These are phyloP conservation scores for Campylorhamphus procurvoides DNA, from an alignment of 2,113 vertebrate genomes.

Conservation along the genomic window DNA sequence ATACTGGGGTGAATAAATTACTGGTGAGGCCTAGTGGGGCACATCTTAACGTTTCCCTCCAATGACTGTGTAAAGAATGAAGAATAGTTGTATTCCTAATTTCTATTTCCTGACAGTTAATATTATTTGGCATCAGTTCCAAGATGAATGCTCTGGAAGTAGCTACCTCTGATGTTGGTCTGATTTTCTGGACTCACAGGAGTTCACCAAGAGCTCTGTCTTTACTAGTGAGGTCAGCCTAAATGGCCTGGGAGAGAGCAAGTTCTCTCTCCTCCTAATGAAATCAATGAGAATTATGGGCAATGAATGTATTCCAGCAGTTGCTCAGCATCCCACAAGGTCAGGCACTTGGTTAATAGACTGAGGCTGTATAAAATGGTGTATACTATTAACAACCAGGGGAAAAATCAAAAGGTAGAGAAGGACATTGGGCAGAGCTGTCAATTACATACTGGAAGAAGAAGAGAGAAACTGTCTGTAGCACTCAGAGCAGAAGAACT, in stretches of 20 bases:
- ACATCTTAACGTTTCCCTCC: not conserved
- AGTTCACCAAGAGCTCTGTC: not conserved
- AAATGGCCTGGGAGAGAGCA: conserved; percentile 12
- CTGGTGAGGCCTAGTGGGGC: not conserved
- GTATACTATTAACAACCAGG: conserved; percentile 39
- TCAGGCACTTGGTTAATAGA: conserved; percentile 58
- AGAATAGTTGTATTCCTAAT: not conserved
- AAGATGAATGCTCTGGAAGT: not conserved
- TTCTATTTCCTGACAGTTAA: not conserved
- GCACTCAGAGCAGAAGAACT: conserved; percentile 12
- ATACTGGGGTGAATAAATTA: not conserved
- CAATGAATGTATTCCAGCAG: conserved; percentile 37
- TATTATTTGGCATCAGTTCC: not conserved
- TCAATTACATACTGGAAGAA: conserved; percentile 43
- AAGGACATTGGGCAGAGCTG: conserved; percentile 28
- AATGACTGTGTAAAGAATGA: not conserved
- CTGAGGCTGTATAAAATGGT: conserved; percentile 40
- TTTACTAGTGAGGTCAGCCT: not conserved
- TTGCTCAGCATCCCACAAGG: conserved; percentile 41
- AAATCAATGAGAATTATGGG: conserved; percentile 53
- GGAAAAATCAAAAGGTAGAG: conserved; percentile 43
- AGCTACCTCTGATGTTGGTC: not conserved
- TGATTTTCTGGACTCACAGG: not conserved
- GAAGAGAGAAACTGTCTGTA: conserved; percentile 26
- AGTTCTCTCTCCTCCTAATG: conserved; percentile 20